phyloP scores from a whole-genome alignment of 1,140 invertebrate genomes.

The Drosophila repletoides region DNA sequence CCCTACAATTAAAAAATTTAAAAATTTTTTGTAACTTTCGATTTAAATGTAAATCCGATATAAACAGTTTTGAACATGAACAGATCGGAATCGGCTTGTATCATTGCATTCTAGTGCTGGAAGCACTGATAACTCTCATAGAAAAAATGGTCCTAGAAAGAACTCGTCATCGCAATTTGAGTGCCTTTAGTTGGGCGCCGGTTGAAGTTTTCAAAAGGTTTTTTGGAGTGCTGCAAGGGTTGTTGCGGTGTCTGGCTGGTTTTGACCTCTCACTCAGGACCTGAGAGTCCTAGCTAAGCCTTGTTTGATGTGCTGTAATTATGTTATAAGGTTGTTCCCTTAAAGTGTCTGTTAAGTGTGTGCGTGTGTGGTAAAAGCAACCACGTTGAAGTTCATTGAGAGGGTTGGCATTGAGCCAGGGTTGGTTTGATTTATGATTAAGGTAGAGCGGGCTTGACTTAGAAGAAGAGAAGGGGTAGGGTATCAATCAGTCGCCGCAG shows the following conservation, averaged over 20 bases:
- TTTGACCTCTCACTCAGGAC: slow-evolving; percentile 9
- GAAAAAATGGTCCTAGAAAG: too few relatives aligned
- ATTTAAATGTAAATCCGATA: too few relatives aligned
- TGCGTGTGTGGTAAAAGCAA: slow-evolving; percentile 12
- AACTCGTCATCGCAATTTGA: too few relatives aligned
- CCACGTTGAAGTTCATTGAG: slow-evolving; percentile 5
- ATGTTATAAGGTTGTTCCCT: slow-evolving; percentile 70
- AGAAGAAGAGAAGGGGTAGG: background rate
- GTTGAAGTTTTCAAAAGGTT: too few relatives aligned
- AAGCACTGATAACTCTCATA: background rate
- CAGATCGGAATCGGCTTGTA: too few relatives aligned
- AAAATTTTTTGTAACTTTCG: too few relatives aligned
- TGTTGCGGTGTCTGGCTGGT: slow-evolving; percentile 1
- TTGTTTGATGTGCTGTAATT: slow-evolving; percentile 76
- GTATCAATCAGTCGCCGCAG: slow-evolving; percentile 12
- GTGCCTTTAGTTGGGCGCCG: background rate
- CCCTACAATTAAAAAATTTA: too few relatives aligned
- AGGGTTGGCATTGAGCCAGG: slow-evolving; percentile 21
- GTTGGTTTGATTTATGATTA: slow-evolving; percentile 36
- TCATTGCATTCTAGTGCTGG: too few relatives aligned
- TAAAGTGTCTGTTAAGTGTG: slow-evolving; percentile 64
- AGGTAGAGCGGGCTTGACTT: background rate
- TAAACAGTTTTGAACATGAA: too few relatives aligned
- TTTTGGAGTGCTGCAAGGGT: slow-evolving; percentile 32
- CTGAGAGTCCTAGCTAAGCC: slow-evolving; percentile 39